These are phyloP conservation scores for Camelus dromedarius DNA, from an alignment of 2,113 vertebrate genomes.

Conservation along the genomic window DNA sequence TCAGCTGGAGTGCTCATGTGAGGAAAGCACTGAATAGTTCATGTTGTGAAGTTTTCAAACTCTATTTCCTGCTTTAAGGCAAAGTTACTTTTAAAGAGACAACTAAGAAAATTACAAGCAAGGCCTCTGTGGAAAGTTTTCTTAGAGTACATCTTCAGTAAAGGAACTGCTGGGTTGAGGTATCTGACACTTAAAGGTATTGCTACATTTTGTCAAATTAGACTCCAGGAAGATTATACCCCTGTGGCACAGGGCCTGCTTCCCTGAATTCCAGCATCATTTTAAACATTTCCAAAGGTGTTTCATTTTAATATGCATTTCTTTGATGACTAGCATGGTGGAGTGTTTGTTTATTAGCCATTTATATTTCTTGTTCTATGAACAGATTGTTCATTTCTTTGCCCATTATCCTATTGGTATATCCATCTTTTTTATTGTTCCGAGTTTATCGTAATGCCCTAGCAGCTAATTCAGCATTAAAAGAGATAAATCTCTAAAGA, in stretches of 20 bases:
- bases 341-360: neutral
- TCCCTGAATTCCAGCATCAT: neutral
- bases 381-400: neutral
- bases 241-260: neutral
- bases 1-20: neutral
- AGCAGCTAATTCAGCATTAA: neutral
- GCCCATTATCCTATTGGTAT: neutral
- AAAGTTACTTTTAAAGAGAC: neutral
- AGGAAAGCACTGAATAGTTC: neutral
- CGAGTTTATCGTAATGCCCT: neutral
- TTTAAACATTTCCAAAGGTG: neutral
- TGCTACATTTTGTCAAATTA: neutral
- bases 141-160: neutral
- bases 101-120: neutral
- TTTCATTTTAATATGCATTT: conserved; percentile 4
- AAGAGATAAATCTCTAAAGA: neutral
- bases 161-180: neutral
- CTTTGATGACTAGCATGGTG: neutral
- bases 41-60: neutral
- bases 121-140: neutral
- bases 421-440: neutral
- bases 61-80: neutral
- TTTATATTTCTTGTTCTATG: neutral
- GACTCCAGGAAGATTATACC: neutral
- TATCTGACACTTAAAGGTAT: neutral